These are phyloP conservation scores for Paraescarpia echinospica DNA, from an alignment of 1,140 invertebrate species.

Conservation along the genomic window DNA sequence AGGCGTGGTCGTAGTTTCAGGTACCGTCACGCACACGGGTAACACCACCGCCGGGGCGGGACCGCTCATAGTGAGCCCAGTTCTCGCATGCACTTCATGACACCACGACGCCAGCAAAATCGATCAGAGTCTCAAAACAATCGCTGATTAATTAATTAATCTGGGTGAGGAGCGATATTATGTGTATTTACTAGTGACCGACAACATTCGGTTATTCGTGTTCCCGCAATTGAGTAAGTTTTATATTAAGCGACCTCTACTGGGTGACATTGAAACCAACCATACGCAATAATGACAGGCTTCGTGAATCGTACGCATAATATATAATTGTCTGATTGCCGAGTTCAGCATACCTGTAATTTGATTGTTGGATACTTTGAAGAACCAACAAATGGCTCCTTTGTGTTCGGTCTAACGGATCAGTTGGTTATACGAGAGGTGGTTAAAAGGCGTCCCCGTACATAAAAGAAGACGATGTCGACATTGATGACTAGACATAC, in stretches of 20 bases:
- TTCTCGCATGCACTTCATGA: not conserved
- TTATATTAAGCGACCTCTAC: not conserved
- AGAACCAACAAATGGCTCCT: not conserved
- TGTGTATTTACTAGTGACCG: not conserved
- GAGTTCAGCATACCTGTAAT: not conserved
- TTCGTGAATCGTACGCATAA: not conserved
- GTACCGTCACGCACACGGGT: not conserved
- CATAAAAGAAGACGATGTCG: not conserved
- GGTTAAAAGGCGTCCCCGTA: not conserved
- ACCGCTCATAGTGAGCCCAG: not conserved
- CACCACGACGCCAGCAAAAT: not conserved
- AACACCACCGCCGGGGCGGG: not conserved
- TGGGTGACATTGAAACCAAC: not conserved
- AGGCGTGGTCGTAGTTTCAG: not conserved
- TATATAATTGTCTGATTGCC: not conserved
- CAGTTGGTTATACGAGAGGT: not conserved
- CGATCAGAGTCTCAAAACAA: not conserved
- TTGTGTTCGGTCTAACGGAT: not conserved
- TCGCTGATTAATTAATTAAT: conserved; percentile 2
- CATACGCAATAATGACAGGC: not conserved
- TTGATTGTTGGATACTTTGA: not conserved
- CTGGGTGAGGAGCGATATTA: not conserved
- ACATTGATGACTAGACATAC: not conserved
- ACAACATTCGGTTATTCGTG: not conserved
- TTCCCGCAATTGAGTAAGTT: not conserved